Base-by-base conservation (phyloP, 2,113 vertebrate genomes). In the Mesocricetus auratus region DNA sequence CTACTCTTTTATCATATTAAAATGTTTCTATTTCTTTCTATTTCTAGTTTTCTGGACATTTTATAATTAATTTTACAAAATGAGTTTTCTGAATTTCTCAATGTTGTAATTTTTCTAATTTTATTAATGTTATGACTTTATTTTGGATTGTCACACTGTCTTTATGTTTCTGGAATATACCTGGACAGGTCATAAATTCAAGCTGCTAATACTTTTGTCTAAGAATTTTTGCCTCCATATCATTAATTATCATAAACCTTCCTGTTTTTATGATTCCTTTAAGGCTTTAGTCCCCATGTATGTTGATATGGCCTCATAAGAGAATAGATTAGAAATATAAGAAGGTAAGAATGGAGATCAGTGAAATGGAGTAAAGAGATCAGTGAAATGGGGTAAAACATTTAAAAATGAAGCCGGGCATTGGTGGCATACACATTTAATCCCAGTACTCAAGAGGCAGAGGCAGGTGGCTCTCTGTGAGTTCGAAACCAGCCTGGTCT, bases 211-310 rank as follows among this genome's bases (percentile, higher is more conserved):
- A 64, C n/a, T 31, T 74, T 92, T 93, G 69, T 39, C 36, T 50
- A 64, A 50, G 39, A 36, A 21, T 53, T 75, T 91, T 93, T 75
- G 26, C 58, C n/a, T 77, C 91, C 75, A 58, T 45, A 29, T 36
- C 7, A 36, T 50, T 15, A 62, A 45, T 62, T 68, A 26, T 47
- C 50, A 58, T 83, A 13, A 77, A 83, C 56, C 58, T 92, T 58
- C 50, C 69, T 21, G 60, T 74, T 89, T 92, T 24, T 75, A 92
- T 62, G 60, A n/a, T 45, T 73, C 19, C n/a, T 92, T 92, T n/a
- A 47, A 83, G 39, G 39, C 17, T n/a, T 85, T 74, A 47, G 42
- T 47, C 39, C 62, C 21, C 60, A 62, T 74, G 68, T 75, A 62
- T 17, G 29, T 4, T 53, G 47, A 4, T 74, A 66, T 85, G 53